phyloP scores from a whole-genome alignment of 2,888 invertebrate genomes.

The Hyposoter dolosus region DNA sequence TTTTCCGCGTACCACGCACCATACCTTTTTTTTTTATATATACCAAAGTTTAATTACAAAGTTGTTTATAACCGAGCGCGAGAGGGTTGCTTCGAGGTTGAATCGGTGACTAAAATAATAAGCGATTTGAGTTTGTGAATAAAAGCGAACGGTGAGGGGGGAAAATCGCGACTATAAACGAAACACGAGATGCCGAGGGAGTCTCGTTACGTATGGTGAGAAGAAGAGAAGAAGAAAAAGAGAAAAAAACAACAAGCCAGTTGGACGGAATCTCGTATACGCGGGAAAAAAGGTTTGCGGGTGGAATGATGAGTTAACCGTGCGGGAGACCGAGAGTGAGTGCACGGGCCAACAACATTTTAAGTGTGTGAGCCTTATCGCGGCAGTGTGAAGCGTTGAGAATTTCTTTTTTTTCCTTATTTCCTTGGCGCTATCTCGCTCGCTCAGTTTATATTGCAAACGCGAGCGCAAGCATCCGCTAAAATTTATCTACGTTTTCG shows the following conservation, averaged over 20 bases:
- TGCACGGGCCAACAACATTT: slow-evolving; percentile 69
- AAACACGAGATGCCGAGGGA: slow-evolving; percentile 60
- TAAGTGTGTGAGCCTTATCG: slow-evolving; percentile 23
- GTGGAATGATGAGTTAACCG: slow-evolving; percentile 81
- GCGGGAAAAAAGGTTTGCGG: slow-evolving; percentile 73
- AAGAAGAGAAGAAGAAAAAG: slow-evolving; percentile 26
- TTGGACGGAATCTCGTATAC: slow-evolving; percentile 59
- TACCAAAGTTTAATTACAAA: slow-evolving; percentile 51
- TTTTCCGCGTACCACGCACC: slow-evolving; percentile 74
- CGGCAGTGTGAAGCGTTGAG: slow-evolving; percentile 15
- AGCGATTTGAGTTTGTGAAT: slow-evolving; percentile 11
- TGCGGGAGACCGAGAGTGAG: slow-evolving; percentile 72
- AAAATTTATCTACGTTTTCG: neutral
- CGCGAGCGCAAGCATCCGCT: slow-evolving; percentile 2
- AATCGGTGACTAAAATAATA: slow-evolving; percentile 25
- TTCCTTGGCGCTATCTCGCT: slow-evolving; percentile 14
- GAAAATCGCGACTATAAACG: slow-evolving; percentile 23
- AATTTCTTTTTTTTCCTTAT: slow-evolving; percentile 21
- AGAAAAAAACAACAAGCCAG: slow-evolving; percentile 30
- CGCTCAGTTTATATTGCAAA: slow-evolving; percentile 1
- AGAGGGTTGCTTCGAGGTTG: slow-evolving; percentile 39
- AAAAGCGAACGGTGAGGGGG: slow-evolving; percentile 30
- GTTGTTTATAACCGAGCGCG: slow-evolving; percentile 63
- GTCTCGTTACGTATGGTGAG: slow-evolving; percentile 65
- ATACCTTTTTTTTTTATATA: slow-evolving; percentile 48